Conservation (phyloP, 2,888 invertebrate species). For the Iphiclides podalirius region DNA sequence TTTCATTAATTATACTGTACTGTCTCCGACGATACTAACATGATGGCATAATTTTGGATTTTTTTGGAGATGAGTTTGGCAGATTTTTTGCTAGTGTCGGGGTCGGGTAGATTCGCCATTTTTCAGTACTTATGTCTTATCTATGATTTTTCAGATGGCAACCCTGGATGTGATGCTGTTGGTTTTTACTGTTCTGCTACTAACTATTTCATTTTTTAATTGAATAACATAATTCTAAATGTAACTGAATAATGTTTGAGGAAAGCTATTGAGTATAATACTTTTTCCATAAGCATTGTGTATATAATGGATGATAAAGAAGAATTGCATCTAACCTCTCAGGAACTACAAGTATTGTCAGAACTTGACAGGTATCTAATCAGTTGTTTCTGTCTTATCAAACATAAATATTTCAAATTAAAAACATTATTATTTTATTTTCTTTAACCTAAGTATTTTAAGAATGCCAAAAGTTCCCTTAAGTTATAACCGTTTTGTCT, state of each 20-base stretch:
- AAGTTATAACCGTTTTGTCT: too few species aligned
- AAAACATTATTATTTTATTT: neutral
- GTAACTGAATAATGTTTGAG: conserved; percentile 8
- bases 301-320: conserved; percentile 81
- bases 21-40: too few species aligned
- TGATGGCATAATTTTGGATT: too few species aligned
- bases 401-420: neutral
- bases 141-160: too few species aligned
- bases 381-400: conserved; percentile 1
- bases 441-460: too few species aligned
- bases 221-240: neutral
- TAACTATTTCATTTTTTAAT: neutral
- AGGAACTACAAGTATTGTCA: conserved; percentile 91
- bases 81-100: too few species aligned
- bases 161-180: conserved; percentile 14
- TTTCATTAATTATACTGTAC: too few species aligned
- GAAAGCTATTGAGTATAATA: neutral
- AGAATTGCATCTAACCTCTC: conserved; percentile 87
- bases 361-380: conserved; percentile 89
- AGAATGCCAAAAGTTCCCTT: too few species aligned
- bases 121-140: too few species aligned
- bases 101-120: too few species aligned
- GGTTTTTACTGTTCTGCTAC: conserved; percentile 8
- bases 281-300: conserved; percentile 2
- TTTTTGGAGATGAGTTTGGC: too few species aligned